Percentiles rank a stretch among this genome's conserved stretches.
Conservation (phyloP, 2,113 vertebrate genomes). For the Festucalex cinctus region DNA sequence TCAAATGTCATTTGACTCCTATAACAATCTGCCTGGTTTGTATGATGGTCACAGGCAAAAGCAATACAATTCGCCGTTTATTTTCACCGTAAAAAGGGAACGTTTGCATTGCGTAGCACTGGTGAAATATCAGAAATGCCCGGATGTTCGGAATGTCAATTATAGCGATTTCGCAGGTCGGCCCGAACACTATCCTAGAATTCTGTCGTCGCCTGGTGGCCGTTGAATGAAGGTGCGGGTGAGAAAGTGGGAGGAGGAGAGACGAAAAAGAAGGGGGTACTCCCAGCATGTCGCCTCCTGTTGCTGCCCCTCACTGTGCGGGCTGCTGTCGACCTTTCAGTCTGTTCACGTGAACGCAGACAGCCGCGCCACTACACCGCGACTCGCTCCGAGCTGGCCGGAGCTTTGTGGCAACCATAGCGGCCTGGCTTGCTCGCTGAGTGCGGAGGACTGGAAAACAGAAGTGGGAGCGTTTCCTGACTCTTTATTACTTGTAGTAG, state of each 20-base stretch:
- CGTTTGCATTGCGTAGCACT: too few species aligned
- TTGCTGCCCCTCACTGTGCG: conserved; percentile 55
- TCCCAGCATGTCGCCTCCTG: conserved; percentile 56
- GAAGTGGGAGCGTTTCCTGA: conserved; percentile 13
- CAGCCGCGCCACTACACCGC: conserved; percentile 8
- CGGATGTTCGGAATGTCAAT: too few species aligned
- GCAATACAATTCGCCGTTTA: too few species aligned
- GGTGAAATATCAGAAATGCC: too few species aligned
- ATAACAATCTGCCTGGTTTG: too few species aligned
- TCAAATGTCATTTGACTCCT: too few species aligned
- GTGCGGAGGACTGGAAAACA: conserved; percentile 7
- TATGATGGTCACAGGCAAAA: too few species aligned
- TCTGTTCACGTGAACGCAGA: conserved; percentile 32
- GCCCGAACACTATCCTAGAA: too few species aligned
- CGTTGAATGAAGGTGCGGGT: conserved; percentile 5
- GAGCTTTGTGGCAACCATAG: conserved; percentile 12
- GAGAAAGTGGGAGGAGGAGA: conserved; percentile 2
- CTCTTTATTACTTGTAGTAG: not conserved
- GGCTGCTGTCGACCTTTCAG: conserved; percentile 58
- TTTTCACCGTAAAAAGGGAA: too few species aligned
- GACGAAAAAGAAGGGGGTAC: conserved; percentile 22
- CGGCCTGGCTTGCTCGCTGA: conserved; percentile 24
- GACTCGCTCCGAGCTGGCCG: conserved; percentile 24
- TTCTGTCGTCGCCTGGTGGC: conserved; percentile 61
- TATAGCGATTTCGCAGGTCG: too few species aligned